These are phyloP conservation scores for Steinernema scapterisci DNA, from an alignment of 2,888 invertebrate species.

Conservation along the genomic window DNA sequence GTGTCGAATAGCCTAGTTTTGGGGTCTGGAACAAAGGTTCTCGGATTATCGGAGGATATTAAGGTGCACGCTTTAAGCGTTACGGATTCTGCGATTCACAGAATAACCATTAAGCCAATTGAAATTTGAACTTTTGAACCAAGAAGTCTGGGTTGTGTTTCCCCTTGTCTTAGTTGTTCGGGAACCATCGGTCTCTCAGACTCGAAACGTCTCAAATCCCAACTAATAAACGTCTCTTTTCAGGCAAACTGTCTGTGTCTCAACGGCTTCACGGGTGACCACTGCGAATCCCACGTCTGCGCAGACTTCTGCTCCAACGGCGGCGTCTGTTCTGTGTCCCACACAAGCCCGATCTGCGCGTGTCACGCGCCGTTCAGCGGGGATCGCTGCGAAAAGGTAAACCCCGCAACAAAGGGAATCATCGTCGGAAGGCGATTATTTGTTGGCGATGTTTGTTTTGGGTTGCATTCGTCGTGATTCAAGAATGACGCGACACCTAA, in stretches of 20 bases:
- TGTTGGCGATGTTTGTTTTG: not conserved
- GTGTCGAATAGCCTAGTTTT: constrained; percentile 23
- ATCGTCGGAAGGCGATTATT: constrained; percentile 24
- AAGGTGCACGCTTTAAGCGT: too few species aligned
- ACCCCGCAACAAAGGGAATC: constrained; percentile 21
- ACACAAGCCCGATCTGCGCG: constrained; percentile 52
- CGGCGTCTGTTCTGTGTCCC: constrained; percentile 42
- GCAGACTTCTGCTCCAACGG: constrained; percentile 55
- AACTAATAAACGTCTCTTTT: constrained; percentile 31
- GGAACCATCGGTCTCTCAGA: too few species aligned
- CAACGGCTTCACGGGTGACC: constrained; percentile 54
- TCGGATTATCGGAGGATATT: not conserved
- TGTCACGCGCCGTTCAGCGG: constrained; percentile 54
- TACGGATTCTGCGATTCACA: not conserved
- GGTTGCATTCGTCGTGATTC: constrained; percentile 26
- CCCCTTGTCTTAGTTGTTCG: too few species aligned
- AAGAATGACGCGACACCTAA: not conserved
- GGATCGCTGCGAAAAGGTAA: constrained; percentile 54
- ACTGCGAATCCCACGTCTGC: constrained; percentile 58
- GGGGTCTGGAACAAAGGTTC: not conserved
- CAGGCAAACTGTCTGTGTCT: constrained; percentile 57
- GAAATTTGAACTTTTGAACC: not conserved
- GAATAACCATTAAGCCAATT: not conserved
- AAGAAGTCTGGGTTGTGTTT: too few species aligned
- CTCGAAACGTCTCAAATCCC: not conserved